Conservation (phyloP, 1,140 invertebrate species). For the Ips typographus region DNA sequence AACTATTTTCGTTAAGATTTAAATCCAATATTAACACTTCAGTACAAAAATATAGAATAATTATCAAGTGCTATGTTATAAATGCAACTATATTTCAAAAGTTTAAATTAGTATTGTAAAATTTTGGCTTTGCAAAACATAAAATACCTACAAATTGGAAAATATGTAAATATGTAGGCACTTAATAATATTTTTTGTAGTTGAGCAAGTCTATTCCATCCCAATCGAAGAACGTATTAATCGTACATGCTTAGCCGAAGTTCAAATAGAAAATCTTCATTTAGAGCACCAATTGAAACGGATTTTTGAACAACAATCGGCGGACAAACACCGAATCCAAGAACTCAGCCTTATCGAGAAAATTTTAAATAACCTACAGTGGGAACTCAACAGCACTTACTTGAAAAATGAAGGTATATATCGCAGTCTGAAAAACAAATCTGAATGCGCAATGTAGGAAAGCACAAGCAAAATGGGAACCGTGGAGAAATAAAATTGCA, state of each 20-base stretch:
- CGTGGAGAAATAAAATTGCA: background rate
- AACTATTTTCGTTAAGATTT: too few species aligned
- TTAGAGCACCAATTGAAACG: slow-evolving; percentile 38
- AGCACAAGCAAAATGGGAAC: background rate
- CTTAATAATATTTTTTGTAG: slow-evolving; percentile 20
- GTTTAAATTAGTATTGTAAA: too few species aligned
- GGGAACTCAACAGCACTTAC: slow-evolving; percentile 23
- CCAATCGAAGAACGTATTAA: slow-evolving; percentile 37
- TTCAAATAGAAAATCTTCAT: slow-evolving; percentile 40
- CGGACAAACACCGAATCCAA: slow-evolving; percentile 23
- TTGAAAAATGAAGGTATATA: slow-evolving; percentile 27
- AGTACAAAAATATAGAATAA: too few species aligned
- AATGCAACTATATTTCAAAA: too few species aligned
- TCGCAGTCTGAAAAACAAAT: slow-evolving; percentile 3
- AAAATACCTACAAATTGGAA: too few species aligned
- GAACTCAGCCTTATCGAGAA: slow-evolving; percentile 38
- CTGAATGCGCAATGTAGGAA: background rate
- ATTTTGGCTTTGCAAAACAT: too few species aligned
- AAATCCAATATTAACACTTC: too few species aligned
- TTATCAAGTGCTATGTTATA: too few species aligned
- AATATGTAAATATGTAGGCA: too few species aligned
- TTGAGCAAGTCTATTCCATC: slow-evolving; percentile 42
- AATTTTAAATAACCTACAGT: slow-evolving; percentile 33
- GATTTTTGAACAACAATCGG: slow-evolving; percentile 28
- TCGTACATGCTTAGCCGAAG: slow-evolving; percentile 39